A percentile compares a stretch with the other conserved stretches of the same genome.
Evolutionary conservation across 2,888 invertebrate genomes (phyloP).

Genomic region (Lasioglossum oenotherae): DNA sequence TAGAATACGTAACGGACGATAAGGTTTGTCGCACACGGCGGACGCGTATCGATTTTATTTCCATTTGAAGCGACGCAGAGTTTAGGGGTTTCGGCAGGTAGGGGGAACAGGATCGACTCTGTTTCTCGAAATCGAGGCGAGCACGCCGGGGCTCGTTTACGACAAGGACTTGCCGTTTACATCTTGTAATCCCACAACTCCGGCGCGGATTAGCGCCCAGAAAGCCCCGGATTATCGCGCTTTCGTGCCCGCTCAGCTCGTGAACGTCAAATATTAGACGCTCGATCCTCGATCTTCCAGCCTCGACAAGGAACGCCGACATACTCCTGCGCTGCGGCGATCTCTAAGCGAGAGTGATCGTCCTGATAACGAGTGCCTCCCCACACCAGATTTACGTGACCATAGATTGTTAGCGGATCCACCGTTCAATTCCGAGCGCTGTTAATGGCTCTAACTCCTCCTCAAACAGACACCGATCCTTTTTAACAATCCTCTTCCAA

Average conservation of each 20-base stretch:
- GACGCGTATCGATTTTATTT: constrained; percentile 33
- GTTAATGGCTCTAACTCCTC: neutral
- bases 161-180: constrained; percentile 51
- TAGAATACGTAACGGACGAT: neutral
- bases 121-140: constrained; percentile 33
- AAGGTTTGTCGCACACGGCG: neutral
- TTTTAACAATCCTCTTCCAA: neutral
- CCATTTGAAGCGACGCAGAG: constrained; percentile 1
- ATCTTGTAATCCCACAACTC: constrained; percentile 50
- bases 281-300: constrained; percentile 5
- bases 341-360: neutral
- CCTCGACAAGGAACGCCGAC: neutral
- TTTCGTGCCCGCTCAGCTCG: constrained; percentile 10
- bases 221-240: constrained; percentile 41
- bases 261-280: constrained; percentile 17
- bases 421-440: neutral
- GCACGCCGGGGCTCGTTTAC: constrained; percentile 46
- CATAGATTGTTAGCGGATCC: neutral
- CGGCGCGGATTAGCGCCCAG: constrained; percentile 43
- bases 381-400: neutral
- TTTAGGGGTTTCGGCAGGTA: constrained; percentile 28
- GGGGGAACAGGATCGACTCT: neutral
- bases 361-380: neutral
- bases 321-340: neutral
- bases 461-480: neutral